Evolutionary conservation across 1,140 invertebrate genomes (phyloP).

Genomic region (Linepithema humile): DNA sequence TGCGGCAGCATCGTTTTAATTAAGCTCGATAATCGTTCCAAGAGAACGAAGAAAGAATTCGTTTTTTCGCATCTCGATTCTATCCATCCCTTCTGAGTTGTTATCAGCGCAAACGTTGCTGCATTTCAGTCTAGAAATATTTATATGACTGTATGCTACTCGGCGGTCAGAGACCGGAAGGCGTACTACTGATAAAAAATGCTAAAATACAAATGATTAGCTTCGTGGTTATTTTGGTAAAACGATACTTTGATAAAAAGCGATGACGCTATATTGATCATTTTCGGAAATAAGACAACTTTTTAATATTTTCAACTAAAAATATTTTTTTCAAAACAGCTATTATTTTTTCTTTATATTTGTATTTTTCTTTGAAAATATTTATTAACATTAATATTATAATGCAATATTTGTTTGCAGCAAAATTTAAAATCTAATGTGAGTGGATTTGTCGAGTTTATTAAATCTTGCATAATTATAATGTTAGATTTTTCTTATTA

Average conservation of each 20-base stretch:
- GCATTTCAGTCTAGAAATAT: conserved; percentile 18
- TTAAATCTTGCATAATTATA: neutral
- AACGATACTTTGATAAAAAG: neutral
- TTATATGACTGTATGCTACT: neutral
- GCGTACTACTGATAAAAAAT: conserved; percentile 47
- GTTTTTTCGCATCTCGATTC: conserved; percentile 47
- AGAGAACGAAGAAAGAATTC: conserved; percentile 29
- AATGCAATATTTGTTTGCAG: too few species aligned
- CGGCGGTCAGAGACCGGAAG: conserved; percentile 28
- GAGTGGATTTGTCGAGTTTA: neutral
- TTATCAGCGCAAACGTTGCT: conserved; percentile 18
- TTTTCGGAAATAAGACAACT: neutral
- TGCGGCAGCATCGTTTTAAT: conserved; percentile 70
- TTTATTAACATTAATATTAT: too few species aligned
- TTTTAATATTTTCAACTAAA: neutral
- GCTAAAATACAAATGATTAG: conserved; percentile 24
- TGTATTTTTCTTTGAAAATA: neutral
- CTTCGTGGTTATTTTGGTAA: conserved; percentile 19
- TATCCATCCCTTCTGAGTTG: neutral
- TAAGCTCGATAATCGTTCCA: conserved; percentile 62
- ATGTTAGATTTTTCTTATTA: neutral
- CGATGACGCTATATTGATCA: neutral
- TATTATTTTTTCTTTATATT: neutral
- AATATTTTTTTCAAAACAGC: neutral
- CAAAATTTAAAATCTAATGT: neutral